Percentiles rank a stretch among this genome's conserved stretches.
Conservation (phyloP, 2,113 vertebrate species). For the Marmota flaviventris region DNA sequence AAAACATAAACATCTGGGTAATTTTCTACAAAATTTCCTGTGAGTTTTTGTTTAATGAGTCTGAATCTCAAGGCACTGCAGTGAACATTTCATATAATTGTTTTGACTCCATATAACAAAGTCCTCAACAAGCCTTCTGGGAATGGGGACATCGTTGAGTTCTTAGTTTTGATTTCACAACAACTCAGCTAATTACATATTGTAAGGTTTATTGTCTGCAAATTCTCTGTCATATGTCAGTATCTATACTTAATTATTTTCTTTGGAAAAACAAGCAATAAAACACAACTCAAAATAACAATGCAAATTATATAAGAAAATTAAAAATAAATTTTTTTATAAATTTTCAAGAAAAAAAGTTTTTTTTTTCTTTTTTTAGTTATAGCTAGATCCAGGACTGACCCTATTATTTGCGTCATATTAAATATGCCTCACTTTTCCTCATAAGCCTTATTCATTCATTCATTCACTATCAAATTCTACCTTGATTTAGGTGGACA, state of each 20-base stretch:
- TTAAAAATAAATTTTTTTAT: background rate
- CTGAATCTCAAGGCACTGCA: background rate
- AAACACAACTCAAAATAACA: background rate
- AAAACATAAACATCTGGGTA: background rate
- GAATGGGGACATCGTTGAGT: background rate
- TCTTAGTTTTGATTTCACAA: rapidly evolving
- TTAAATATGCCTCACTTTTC: background rate
- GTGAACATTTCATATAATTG: background rate
- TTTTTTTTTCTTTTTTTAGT: no score
- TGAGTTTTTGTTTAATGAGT: background rate
- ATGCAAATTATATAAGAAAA: background rate
- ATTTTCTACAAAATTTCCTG: background rate
- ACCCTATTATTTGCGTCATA: background rate
- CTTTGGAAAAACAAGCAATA: background rate
- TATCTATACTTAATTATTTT: background rate
- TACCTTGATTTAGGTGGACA: background rate
- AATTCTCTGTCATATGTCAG: background rate
- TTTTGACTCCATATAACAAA: background rate
- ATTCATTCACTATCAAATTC: background rate
- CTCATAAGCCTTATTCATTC: background rate
- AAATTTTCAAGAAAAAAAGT: background rate
- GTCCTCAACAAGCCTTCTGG: background rate
- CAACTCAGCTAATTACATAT: background rate
- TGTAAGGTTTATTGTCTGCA: background rate
- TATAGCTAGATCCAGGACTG: rapidly evolving